Evolutionary conservation across 2,113 vertebrate genomes (phyloP).

Genomic region (Anhinga anhinga): DNA sequence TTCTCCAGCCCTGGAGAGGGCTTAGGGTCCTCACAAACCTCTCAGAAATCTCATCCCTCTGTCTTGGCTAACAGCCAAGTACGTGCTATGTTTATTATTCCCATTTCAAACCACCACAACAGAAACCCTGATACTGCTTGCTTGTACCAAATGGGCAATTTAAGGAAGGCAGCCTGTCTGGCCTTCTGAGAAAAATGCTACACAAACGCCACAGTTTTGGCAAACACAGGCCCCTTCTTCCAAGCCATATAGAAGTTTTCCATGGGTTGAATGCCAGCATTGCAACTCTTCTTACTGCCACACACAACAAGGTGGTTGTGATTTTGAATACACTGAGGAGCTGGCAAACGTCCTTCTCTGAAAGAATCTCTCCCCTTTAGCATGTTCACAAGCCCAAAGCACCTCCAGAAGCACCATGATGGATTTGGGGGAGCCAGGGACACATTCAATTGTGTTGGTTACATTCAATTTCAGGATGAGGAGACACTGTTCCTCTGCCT

Average conservation of each 20-base stretch:
- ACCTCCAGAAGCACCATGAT: background rate
- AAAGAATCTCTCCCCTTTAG: background rate
- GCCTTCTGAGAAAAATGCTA: background rate
- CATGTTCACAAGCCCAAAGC: background rate
- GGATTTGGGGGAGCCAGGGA: background rate
- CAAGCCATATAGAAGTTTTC: background rate
- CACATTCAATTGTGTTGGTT: background rate
- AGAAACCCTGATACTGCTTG: background rate
- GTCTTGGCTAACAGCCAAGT: background rate
- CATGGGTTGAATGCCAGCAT: background rate
- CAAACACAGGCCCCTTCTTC: background rate
- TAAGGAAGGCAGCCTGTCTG: background rate
- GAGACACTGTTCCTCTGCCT: background rate
- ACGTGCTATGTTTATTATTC: background rate
- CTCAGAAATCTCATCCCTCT: background rate
- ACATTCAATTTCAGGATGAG: background rate
- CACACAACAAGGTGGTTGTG: background rate
- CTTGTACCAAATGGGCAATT: background rate
- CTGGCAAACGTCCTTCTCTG: background rate
- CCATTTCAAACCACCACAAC: background rate
- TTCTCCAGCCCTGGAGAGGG: background rate
- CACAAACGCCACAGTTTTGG: background rate
- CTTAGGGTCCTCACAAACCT: background rate
- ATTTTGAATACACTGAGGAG: background rate
- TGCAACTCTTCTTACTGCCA: background rate